A percentile compares a stretch with the other conserved stretches of the same genome.
These are phyloP conservation scores for Corythaeola cristata DNA, from an alignment of 2,113 vertebrate species.

Conservation along the genomic window DNA sequence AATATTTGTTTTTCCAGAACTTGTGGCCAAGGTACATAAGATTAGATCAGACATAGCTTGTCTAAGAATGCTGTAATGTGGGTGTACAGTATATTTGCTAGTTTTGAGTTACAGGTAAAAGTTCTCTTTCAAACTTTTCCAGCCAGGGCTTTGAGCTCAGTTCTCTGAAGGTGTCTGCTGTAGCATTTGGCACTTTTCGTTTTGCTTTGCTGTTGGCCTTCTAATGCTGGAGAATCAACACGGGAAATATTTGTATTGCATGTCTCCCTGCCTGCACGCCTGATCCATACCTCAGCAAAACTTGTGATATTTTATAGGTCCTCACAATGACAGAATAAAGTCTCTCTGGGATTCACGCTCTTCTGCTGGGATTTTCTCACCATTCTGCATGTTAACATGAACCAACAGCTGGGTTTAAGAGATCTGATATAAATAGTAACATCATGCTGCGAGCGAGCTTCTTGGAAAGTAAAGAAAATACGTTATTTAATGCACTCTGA, in stretches of 20 bases:
- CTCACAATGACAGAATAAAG: constrained; percentile 51
- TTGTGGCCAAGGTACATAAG: constrained; percentile 69
- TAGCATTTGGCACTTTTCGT: neutral
- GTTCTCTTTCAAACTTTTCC: constrained; percentile 4
- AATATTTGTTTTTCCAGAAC: constrained; percentile 72
- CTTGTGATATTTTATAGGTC: constrained; percentile 55
- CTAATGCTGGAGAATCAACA: neutral
- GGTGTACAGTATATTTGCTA: constrained; percentile 13
- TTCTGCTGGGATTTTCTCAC: constrained; percentile 75
- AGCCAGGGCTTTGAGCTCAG: neutral
- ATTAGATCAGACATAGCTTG: constrained; percentile 68
- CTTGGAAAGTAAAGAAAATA: constrained; percentile 59
- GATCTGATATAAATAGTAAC: constrained; percentile 75
- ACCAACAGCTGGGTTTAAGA: constrained; percentile 77
- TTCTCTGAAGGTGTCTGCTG: neutral
- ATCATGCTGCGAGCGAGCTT: constrained; percentile 46
- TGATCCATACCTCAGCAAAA: constrained; percentile 1
- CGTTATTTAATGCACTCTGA: constrained; percentile 44
- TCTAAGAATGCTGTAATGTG: constrained; percentile 53
- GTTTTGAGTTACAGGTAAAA: constrained; percentile 44
- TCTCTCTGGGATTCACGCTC: constrained; percentile 65
- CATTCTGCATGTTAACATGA: constrained; percentile 71
- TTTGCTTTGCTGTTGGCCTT: neutral
- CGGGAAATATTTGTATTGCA: neutral
- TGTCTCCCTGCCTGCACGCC: neutral